Evolutionary conservation across 2,797 vertebrate species (phyloP), one percentile per base, ranked within the genome.

Genomic region (Melanotaenia pygmaea): DNA sequence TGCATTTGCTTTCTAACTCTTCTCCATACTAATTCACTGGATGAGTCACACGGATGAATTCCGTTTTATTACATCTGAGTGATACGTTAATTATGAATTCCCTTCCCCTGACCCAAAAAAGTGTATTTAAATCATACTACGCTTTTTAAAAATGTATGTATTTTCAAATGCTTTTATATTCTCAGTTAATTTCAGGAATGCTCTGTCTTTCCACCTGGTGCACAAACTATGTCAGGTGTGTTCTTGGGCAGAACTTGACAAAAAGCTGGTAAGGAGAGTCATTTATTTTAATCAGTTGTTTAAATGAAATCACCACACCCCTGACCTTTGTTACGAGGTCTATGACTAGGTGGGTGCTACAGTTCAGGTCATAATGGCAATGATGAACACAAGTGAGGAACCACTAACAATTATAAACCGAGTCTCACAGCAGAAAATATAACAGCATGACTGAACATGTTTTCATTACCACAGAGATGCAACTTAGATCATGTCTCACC

Each of bases 321-420:
- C 38, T 3, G 38, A 37, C 35, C 35, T 13, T 13, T 38, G 37
- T 12, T 38, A 3, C 3, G 37, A 13, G 8, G 37, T 38, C 37
- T 38, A 12, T 38, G 37, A 38, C 8, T 12, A 38, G 37, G 11
- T 35, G 7, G 2, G 35, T 43, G 5, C 40, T 16, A 5, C 40
- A 16, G 40, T 16, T 43, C 40, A 43, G 40, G 40, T 43, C 40
- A 45, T 45, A 45, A 20, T 45, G 79, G 76, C 86, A 82, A 84
- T 93, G 93, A 94, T 93, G 88, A 94, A 91, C 88, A 86, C 83
- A 84, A 80, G 90, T 88, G 86, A 89, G 86, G 90, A 92, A 90
- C 89, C 82, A 91, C 91, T 91, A 91, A 88, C 88, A 84, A 89
- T 92, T 92, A 94, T 18, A 20, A 45, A 45, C 43, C 18, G 3